A percentile compares a stretch with the other conserved stretches of the same genome.
phyloP scores from a whole-genome alignment of 2,888 invertebrate genomes.

The Lithophane semibrunnea region DNA sequence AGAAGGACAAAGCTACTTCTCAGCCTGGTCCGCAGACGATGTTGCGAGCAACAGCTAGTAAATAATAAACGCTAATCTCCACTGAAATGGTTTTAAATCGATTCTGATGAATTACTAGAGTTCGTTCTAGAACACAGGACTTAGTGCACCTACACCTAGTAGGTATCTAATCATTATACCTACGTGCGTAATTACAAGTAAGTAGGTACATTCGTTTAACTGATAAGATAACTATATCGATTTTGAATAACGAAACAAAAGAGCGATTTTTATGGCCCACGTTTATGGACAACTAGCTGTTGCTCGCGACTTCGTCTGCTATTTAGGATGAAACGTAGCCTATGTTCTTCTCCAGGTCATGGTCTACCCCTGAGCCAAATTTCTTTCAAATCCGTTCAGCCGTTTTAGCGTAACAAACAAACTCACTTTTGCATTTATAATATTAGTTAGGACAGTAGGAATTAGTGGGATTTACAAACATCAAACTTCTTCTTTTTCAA shows the following conservation, averaged over 20 bases:
- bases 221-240: constrained; percentile 41
- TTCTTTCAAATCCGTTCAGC: no score
- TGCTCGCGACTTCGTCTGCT: no score
- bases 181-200: not conserved
- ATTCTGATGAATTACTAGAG: not conserved
- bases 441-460: no score
- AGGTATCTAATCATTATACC: constrained; percentile 33
- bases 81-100: not conserved
- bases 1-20: no score
- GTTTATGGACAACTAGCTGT: not conserved
- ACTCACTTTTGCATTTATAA: no score
- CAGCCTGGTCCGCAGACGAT: no score
- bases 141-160: constrained; percentile 13
- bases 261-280: not conserved
- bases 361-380: no score
- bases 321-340: no score
- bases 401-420: no score
- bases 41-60: no score
- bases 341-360: no score
- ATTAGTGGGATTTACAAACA: no score
- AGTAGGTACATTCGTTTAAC: constrained; percentile 6
- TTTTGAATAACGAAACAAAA: constrained; percentile 1
- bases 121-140: constrained; percentile 30
- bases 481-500: not conserved
- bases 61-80: constrained; percentile 6